Conservation (phyloP, 2,113 vertebrate species). For the Ariopsis seemanni region DNA sequence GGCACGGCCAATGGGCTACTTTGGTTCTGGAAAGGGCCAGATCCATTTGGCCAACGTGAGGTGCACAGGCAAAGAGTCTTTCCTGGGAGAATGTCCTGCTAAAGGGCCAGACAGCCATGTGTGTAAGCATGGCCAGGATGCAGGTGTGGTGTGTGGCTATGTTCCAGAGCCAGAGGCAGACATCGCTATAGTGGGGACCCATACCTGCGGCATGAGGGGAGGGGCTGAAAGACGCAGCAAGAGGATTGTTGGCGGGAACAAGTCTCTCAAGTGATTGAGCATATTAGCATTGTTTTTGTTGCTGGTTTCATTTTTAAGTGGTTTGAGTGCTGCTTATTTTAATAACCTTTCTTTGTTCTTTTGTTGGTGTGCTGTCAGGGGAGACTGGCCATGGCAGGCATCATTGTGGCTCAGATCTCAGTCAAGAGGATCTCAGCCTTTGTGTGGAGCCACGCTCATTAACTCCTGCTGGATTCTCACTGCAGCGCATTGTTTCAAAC, state of each 20-base stretch:
- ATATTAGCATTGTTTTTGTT: background rate
- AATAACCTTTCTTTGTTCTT: background rate
- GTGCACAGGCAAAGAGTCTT: constrained; percentile 84
- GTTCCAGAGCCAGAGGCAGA: constrained; percentile 54
- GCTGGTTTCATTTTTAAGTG: background rate
- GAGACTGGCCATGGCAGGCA: constrained; percentile 87
- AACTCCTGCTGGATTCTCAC: constrained; percentile 87
- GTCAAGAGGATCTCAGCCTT: constrained; percentile 69
- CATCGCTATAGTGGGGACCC: constrained; percentile 46
- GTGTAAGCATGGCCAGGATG: constrained; percentile 80
- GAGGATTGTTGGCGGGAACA: constrained; percentile 76
- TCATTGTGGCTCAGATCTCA: constrained; percentile 81
- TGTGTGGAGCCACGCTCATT: constrained; percentile 86
- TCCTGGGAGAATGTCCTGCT: constrained; percentile 75
- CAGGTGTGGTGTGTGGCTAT: constrained; percentile 81
- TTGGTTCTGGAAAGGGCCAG: constrained; percentile 79
- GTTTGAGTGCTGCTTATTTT: background rate
- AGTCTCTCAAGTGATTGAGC: constrained; percentile 60
- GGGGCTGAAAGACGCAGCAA: constrained; percentile 70
- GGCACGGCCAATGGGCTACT: constrained; percentile 77
- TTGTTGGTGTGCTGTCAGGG: constrained; percentile 65
- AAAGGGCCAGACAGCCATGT: constrained; percentile 68
- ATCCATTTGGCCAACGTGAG: constrained; percentile 82
- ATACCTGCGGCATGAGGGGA: constrained; percentile 72
- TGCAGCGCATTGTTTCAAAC: constrained; percentile 87